Evolutionary conservation across 2,113 vertebrate genomes (phyloP), one percentile per base, ranked within the genome.

Genomic region (Brienomyrus brachyistius): DNA sequence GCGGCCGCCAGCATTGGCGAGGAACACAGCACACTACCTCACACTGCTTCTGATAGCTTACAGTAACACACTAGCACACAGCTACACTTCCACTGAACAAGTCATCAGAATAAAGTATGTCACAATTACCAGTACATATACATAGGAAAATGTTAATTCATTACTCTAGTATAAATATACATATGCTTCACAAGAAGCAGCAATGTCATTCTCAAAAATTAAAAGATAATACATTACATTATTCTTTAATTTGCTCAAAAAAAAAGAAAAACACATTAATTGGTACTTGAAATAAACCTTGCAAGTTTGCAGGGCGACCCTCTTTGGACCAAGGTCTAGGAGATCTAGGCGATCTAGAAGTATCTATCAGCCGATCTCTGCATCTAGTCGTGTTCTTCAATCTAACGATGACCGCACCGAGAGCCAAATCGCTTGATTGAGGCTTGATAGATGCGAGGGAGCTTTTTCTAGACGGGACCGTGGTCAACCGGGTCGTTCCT

Each of bases 241-340:
- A 52, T 88, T 95, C 95, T 96, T 92, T 56, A 52, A 21, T 27
- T 54, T 87, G n/a, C 70, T 92, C 59, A 62, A 62, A 88, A 23
- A 80, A 85, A 92, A 90, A 80, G 59, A 83, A 82, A 89, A 91
- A 82, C 95, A 96, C 96, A 96, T 94, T 96, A 97, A 98, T 97
- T 97, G 93, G 96, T 97, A 97, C 96, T 96, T 97, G 97, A 98
- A 97, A 97, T 97, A 98, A 97, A 98, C 97, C 97, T 98, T 97
- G 97, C 97, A 97, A 97, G 97, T 97, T 95, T 97, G 97, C 97
- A 97, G 97, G 97, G 97, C 96, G 97, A 97, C 97, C 97, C 97
- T 97, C 97, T 97, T 97, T 97, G 97, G 97, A 97, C 97, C 97
- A 95, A 97, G 96, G 96, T 97, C 96, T 97, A 97, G 97, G 93